Conservation (phyloP, 1,140 invertebrate genomes). For the Apocrypta bakeri region DNA sequence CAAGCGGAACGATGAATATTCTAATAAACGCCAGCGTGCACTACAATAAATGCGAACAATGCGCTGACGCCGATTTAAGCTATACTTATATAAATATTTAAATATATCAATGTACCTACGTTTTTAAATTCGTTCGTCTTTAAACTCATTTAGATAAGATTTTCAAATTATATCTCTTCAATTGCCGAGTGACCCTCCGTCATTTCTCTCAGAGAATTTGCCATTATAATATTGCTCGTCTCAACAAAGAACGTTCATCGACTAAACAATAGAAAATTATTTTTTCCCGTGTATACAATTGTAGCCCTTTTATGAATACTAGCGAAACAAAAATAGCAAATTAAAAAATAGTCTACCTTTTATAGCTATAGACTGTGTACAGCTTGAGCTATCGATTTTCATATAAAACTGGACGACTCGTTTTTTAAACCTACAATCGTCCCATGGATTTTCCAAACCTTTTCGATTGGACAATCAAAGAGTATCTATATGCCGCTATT, state of each 20-base stretch:
- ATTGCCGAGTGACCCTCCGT: too few relatives aligned
- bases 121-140: too few relatives aligned
- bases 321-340: not conserved
- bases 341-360: constrained; percentile 8
- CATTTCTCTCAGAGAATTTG: too few relatives aligned
- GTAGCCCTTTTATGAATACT: not conserved
- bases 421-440: not conserved
- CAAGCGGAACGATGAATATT: not conserved
- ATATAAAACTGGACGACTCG: not conserved
- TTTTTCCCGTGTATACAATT: not conserved
- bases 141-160: too few relatives aligned
- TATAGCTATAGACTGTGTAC: not conserved
- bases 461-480: constrained; percentile 6
- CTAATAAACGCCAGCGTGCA: constrained; percentile 8
- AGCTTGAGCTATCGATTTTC: constrained; percentile 4
- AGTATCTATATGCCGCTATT: not conserved
- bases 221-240: too few relatives aligned
- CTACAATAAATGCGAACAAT: constrained; percentile 6
- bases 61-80: not conserved
- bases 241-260: not conserved
- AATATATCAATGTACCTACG: too few relatives aligned
- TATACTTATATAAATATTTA: too few relatives aligned
- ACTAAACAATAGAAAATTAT: not conserved
- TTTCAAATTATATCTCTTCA: too few relatives aligned
- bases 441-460: constrained; percentile 5